phyloP scores from a whole-genome alignment of 2,888 invertebrate species.

The Pardosa pseudoannulata region DNA sequence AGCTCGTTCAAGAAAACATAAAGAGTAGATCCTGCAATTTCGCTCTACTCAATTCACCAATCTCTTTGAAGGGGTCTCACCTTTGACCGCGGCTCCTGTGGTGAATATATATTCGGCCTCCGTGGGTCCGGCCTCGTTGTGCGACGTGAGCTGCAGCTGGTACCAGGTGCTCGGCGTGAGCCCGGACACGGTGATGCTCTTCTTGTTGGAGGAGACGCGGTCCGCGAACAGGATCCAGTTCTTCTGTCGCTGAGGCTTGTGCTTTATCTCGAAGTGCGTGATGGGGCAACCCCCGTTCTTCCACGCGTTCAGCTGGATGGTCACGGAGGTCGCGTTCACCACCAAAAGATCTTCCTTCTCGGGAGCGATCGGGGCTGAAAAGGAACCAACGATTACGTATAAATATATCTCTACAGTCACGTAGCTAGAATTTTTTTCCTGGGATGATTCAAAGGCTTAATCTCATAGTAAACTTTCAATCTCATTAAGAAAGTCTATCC shows the following conservation, averaged over 20 bases:
- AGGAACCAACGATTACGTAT: no score
- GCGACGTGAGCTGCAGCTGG: slow-evolving; percentile 77
- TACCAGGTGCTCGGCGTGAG: slow-evolving; percentile 78
- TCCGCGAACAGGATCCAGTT: slow-evolving; percentile 85
- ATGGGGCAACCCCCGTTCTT: slow-evolving; percentile 80
- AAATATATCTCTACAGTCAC: no score
- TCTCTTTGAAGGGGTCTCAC: no score
- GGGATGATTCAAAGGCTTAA: no score
- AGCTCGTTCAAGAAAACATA: no score
- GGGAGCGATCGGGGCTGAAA: slow-evolving; percentile 89
- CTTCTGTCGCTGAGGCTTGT: slow-evolving; percentile 74
- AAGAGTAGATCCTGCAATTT: no score
- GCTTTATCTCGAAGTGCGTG: slow-evolving; percentile 76
- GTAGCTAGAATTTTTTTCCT: no score
- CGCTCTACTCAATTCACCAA: no score
- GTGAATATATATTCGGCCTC: slow-evolving; percentile 77
- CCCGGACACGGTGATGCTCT: slow-evolving; percentile 73
- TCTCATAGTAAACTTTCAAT: no score
- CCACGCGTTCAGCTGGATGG: slow-evolving; percentile 94
- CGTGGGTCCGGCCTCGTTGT: slow-evolving; percentile 78
- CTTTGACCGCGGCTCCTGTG: slow-evolving; percentile 74
- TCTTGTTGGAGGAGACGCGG: slow-evolving; percentile 65
- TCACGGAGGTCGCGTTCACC: slow-evolving; percentile 94
- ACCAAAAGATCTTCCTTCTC: slow-evolving; percentile 93
- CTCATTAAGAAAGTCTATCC: no score